Conservation (phyloP, 2,113 vertebrate genomes). For the Lophochroa leadbeateri region DNA sequence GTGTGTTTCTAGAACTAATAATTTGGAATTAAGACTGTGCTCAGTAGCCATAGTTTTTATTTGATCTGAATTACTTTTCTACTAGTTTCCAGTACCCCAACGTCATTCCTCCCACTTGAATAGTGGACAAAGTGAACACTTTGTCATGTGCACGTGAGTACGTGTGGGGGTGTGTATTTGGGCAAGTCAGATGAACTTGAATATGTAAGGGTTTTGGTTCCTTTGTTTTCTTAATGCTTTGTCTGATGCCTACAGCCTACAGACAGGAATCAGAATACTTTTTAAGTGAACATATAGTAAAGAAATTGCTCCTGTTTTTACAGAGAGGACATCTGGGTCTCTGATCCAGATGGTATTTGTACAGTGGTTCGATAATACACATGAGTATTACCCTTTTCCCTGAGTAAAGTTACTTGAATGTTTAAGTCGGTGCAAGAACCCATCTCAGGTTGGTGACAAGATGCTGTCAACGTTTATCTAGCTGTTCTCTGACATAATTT, state of each 20-base stretch:
- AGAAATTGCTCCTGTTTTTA: not conserved
- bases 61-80: not conserved
- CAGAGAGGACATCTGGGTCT: not conserved
- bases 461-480: not conserved
- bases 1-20: not conserved
- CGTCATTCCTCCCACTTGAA: not conserved
- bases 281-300: not conserved
- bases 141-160: rapidly evolving
- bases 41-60: not conserved
- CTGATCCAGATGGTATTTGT: not conserved
- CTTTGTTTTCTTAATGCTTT: not conserved
- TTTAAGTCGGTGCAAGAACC: not conserved
- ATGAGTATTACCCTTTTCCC: not conserved
- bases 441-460: not conserved
- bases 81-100: not conserved
- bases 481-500: not conserved
- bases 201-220: rapidly evolving
- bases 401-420: not conserved
- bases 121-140: not conserved
- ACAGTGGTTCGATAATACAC: not conserved
- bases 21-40: not conserved
- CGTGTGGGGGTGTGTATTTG: rapidly evolving
- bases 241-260: not conserved
- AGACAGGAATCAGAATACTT: not conserved
- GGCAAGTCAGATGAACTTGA: not conserved